Conservation (phyloP, 2,113 vertebrate species). For the Eupsittula cactorum region DNA sequence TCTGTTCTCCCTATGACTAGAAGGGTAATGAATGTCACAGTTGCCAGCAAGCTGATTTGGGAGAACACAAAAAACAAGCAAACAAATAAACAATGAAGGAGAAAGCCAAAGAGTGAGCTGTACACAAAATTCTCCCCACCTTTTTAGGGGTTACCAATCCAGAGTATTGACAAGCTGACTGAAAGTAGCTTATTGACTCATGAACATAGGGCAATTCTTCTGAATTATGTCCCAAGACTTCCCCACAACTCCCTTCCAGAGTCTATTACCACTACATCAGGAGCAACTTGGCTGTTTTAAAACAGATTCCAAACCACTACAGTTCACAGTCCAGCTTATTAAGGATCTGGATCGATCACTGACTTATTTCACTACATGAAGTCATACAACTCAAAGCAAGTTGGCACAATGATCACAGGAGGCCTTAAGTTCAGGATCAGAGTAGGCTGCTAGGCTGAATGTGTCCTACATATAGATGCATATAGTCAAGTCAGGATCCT, state of each 20-base stretch:
- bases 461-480: not conserved
- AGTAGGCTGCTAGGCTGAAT: not conserved
- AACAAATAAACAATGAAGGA: not conserved
- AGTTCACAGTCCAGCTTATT: not conserved
- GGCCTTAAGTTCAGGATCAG: not conserved
- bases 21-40: not conserved
- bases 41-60: not conserved
- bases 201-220: not conserved
- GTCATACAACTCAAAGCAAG: not conserved
- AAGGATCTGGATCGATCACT: not conserved
- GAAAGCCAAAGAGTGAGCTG: not conserved
- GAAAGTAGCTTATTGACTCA: not conserved
- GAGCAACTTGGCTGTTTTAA: not conserved
- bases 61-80: not conserved
- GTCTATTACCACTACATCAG: not conserved
- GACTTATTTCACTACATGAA: not conserved
- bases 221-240: not conserved
- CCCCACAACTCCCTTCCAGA: not conserved
- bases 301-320: not conserved
- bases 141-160: not conserved
- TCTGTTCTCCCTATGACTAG: not conserved
- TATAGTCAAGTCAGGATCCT: not conserved
- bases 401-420: not conserved
- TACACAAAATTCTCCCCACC: not conserved
- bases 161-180: not conserved